These are phyloP conservation scores for Pygoscelis adeliae DNA, from an alignment of 2,113 vertebrate genomes.

Conservation along the genomic window DNA sequence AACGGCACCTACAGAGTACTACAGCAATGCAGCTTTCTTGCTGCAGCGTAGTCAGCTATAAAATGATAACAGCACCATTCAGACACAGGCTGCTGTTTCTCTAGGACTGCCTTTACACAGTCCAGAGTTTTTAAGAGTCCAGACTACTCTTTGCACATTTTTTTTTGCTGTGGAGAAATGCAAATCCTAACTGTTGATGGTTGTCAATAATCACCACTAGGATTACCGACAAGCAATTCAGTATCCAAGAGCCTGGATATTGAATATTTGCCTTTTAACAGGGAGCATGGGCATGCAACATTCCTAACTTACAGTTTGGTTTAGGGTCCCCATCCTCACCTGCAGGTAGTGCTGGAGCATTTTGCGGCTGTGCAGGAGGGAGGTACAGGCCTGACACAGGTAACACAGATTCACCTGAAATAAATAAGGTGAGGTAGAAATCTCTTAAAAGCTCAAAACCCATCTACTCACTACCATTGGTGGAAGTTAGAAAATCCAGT, in stretches of 20 bases:
- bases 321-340: slow-evolving; percentile 69
- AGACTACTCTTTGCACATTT: rapidly evolving
- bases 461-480: background rate
- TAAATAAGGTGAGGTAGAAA: background rate
- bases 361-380: slow-evolving; percentile 95
- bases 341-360: slow-evolving; percentile 98
- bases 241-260: background rate
- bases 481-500: background rate
- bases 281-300: background rate
- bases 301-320: no score
- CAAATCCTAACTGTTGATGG: background rate
- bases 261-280: background rate
- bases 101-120: background rate
- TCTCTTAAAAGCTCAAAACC: background rate
- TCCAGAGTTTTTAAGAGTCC: background rate
- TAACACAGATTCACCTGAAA: slow-evolving; percentile 94
- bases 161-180: background rate
- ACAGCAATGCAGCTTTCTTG: background rate
- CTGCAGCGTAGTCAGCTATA: background rate
- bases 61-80: background rate
- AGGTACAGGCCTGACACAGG: slow-evolving; percentile 96
- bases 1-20: background rate
- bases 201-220: background rate
- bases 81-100: background rate
- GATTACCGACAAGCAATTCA: background rate